A percentile compares a stretch with the other conserved stretches of the same genome.
Conservation (phyloP, 2,888 invertebrate genomes). For the Eupithecia pulchellata region DNA sequence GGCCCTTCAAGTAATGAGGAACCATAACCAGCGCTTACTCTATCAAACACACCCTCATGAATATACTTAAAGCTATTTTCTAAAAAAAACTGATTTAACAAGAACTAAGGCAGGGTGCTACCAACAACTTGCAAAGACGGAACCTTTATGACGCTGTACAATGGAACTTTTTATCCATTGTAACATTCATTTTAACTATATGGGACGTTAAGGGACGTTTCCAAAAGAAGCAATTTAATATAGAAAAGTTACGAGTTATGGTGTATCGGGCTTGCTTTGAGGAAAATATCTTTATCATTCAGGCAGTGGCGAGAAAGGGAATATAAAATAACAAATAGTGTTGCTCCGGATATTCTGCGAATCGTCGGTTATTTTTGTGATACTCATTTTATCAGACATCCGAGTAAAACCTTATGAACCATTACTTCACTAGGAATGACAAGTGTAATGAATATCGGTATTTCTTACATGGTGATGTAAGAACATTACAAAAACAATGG, state of each 20-base stretch:
- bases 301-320: conserved; percentile 54
- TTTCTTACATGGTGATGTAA: neutral
- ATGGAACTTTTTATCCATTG: conserved; percentile 20
- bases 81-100: conserved; percentile 6
- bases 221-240: conserved; percentile 51
- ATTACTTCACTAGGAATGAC: neutral
- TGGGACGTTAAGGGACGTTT: conserved; percentile 43
- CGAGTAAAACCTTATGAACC: neutral
- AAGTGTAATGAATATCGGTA: neutral
- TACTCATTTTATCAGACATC: neutral
- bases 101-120: neutral
- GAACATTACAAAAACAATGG: no score
- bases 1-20: conserved; percentile 49
- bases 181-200: conserved; percentile 43
- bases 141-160: conserved; percentile 11
- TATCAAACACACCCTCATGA: conserved; percentile 42
- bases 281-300: conserved; percentile 64
- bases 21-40: conserved; percentile 46
- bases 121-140: neutral
- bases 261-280: conserved; percentile 54
- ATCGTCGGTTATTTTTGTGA: conserved; percentile 17
- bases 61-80: conserved; percentile 19
- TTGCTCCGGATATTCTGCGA: conserved; percentile 11
- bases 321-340: conserved; percentile 61
- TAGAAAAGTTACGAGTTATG: conserved; percentile 56